phyloP scores from a whole-genome alignment of 2,113 vertebrate genomes.

The Phylloscopus trochiloides region DNA sequence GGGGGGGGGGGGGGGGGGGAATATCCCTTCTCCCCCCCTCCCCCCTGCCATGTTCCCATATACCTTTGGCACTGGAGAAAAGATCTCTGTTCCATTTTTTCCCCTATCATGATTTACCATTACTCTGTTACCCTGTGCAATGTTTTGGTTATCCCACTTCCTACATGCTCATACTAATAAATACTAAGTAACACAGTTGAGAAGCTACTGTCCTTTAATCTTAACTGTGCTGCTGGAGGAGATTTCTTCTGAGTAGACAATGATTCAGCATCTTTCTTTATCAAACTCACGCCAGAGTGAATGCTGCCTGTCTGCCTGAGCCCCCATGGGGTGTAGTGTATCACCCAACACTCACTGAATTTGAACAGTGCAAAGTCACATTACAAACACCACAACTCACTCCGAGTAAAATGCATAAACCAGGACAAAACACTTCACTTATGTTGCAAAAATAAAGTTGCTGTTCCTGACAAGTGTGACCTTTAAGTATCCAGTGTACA shows the following conservation, averaged over 20 bases:
- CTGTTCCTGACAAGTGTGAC: neutral
- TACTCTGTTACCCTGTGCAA: neutral
- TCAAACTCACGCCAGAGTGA: rapidly evolving
- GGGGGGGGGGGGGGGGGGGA: rapidly evolving
- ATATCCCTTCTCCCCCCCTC: too few species aligned
- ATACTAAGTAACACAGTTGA: neutral
- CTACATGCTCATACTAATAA: neutral
- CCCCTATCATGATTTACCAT: neutral
- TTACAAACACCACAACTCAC: neutral
- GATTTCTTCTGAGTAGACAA: neutral
- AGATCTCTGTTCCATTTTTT: neutral
- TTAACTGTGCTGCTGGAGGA: neutral
- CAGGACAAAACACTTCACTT: neutral
- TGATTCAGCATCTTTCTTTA: neutral
- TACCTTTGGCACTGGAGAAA: neutral
- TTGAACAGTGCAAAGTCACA: neutral
- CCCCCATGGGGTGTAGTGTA: neutral
- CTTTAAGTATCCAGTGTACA: neutral
- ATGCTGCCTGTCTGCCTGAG: neutral
- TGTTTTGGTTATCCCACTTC: neutral
- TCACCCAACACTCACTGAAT: neutral
- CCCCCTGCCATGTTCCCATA: neutral
- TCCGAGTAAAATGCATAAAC: neutral
- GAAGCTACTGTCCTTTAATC: neutral
- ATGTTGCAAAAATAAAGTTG: neutral